phyloP scores from a whole-genome alignment of 2,797 vertebrate species.

The Chelon labrosus region DNA sequence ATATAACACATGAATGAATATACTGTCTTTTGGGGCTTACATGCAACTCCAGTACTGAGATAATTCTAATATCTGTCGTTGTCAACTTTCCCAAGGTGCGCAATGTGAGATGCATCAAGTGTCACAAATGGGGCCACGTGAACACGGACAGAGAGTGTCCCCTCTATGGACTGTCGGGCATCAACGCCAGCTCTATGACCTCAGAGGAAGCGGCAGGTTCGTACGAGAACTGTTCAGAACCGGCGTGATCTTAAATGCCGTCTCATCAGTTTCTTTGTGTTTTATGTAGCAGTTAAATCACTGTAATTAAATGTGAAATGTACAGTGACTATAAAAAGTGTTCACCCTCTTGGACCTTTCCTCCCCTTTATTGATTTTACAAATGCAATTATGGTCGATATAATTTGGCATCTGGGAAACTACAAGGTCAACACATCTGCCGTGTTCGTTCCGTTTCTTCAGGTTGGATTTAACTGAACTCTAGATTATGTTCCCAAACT shows the following conservation, averaged over 20 bases:
- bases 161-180: slow-evolving; percentile 96
- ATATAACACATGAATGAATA: not conserved
- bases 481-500: too few relatives aligned
- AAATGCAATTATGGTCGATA: too few relatives aligned
- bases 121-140: slow-evolving; percentile 99
- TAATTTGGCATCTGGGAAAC: too few relatives aligned
- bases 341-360: too few relatives aligned
- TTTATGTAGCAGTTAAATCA: not conserved
- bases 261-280: too few relatives aligned
- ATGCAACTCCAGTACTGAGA: not conserved
- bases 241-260: not conserved
- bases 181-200: slow-evolving; percentile 94
- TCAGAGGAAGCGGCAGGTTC: slow-evolving; percentile 92
- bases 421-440: too few relatives aligned
- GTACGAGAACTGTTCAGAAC: slow-evolving; percentile 7
- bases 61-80: slow-evolving; percentile 14
- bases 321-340: too few relatives aligned
- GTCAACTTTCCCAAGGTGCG: slow-evolving; percentile 88
- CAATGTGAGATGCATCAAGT: slow-evolving; percentile 98
- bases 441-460: too few relatives aligned
- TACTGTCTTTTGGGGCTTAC: not conserved
- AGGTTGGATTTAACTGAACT: too few relatives aligned
- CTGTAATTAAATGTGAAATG: too few relatives aligned
- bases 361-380: too few relatives aligned
- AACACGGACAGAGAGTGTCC: slow-evolving; percentile 99